Evolutionary conservation across 1,140 invertebrate genomes (phyloP).

Genomic region (Drosophila kanapiae): DNA sequence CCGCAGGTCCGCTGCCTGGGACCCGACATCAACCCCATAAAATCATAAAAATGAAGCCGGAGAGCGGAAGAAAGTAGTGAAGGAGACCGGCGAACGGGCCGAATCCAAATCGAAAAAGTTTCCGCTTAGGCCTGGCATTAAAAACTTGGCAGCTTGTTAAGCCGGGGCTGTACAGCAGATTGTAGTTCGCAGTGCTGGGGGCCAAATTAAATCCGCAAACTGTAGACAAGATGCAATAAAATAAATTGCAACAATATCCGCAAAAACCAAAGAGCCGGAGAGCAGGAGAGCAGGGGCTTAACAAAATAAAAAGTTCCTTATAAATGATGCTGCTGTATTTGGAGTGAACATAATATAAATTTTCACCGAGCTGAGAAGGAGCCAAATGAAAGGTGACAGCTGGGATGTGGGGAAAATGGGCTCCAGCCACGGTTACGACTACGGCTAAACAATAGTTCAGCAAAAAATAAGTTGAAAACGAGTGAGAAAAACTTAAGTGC

Average conservation of each 20-base stretch:
- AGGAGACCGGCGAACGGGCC: conserved; percentile 2
- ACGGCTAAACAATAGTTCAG: conserved; percentile 77
- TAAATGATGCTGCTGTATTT: conserved; percentile 69
- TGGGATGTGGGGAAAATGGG: conserved; percentile 32
- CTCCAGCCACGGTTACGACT: conserved; percentile 24
- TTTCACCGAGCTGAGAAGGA: conserved; percentile 51
- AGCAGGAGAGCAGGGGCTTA: conserved; percentile 29
- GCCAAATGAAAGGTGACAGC: conserved; percentile 75
- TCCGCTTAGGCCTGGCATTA: conserved; percentile 66
- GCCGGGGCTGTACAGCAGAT: conserved; percentile 31
- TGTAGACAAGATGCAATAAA: conserved; percentile 79
- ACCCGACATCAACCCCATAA: conserved; percentile 30
- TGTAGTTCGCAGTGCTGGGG: conserved; percentile 54
- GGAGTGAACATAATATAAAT: conserved; percentile 78
- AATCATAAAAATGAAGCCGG: conserved; percentile 47
- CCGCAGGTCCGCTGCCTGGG: neutral
- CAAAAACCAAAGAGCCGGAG: conserved; percentile 43
- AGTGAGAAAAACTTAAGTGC: conserved; percentile 80
- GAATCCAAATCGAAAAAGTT: conserved; percentile 75
- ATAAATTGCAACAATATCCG: conserved; percentile 82
- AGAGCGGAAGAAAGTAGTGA: conserved; percentile 23
- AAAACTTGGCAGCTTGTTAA: conserved; percentile 80
- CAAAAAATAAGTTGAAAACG: conserved; percentile 74
- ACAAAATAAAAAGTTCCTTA: conserved; percentile 63
- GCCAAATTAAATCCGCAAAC: conserved; percentile 81